Evolutionary conservation across 2,113 vertebrate species (phyloP).

Genomic region (Amphiprion ocellaris): DNA sequence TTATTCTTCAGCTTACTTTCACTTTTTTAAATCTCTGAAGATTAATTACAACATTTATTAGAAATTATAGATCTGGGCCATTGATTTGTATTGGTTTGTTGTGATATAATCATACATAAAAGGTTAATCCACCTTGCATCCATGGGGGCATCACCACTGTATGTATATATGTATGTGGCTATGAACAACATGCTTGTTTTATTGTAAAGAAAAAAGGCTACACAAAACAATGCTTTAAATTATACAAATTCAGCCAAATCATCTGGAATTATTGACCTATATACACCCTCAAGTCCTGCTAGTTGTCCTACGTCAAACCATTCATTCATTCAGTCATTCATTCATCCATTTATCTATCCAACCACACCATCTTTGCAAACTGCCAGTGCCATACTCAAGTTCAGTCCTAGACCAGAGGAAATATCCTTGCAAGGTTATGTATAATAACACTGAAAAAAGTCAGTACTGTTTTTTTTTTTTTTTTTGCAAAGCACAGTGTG

Average conservation of each 20-base stretch:
- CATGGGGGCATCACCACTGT: constrained; percentile 88
- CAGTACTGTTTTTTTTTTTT: background rate
- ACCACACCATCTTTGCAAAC: constrained; percentile 22
- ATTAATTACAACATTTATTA: background rate
- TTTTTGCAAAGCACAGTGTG: background rate
- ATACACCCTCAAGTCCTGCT: constrained; percentile 52
- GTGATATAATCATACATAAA: constrained; percentile 72
- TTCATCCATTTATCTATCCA: constrained; percentile 36
- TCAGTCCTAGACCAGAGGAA: constrained; percentile 4
- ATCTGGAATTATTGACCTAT: constrained; percentile 35
- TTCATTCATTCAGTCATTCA: constrained; percentile 42
- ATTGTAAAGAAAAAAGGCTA: constrained; percentile 46
- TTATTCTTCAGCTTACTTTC: too few species aligned
- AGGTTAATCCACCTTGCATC: constrained; percentile 81
- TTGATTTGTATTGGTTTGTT: constrained; percentile 81
- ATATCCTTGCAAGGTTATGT: constrained; percentile 3
- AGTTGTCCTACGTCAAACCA: constrained; percentile 72
- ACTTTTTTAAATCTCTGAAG: too few species aligned
- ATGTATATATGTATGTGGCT: constrained; percentile 88
- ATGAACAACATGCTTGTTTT: constrained; percentile 69
- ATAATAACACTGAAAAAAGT: background rate
- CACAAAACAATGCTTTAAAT: constrained; percentile 39
- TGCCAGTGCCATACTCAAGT: constrained; percentile 5
- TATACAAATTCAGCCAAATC: constrained; percentile 24
- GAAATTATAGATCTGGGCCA: constrained; percentile 35